Evolutionary conservation across 2,888 invertebrate species (phyloP).

Genomic region (Deilephila elpenor): DNA sequence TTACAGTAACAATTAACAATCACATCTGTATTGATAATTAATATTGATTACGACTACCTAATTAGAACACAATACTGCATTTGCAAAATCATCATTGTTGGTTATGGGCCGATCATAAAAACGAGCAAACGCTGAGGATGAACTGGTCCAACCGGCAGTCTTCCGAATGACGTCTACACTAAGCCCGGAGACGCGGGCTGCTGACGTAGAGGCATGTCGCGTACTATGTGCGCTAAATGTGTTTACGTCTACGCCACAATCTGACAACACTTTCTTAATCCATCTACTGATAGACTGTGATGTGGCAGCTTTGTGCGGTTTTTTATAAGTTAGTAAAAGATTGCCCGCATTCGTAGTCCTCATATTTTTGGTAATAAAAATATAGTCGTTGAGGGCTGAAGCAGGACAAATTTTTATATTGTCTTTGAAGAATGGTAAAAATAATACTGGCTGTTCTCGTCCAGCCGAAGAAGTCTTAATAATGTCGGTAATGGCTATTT

Average conservation of each 20-base stretch:
- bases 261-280: slow-evolving; percentile 31
- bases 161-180: slow-evolving; percentile 16
- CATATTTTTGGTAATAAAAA: not conserved
- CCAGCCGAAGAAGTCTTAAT: not conserved
- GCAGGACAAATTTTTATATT: not conserved
- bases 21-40: not conserved
- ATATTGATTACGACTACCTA: too few species aligned
- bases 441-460: not conserved
- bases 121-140: slow-evolving; percentile 1
- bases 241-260: slow-evolving; percentile 21
- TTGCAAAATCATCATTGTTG: not conserved
- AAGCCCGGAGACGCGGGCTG: not conserved
- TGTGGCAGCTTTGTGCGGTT: slow-evolving; percentile 24
- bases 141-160: slow-evolving; percentile 27
- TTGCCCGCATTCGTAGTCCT: not conserved
- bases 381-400: slow-evolving; percentile 28
- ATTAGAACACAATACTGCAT: not conserved
- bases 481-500: not conserved
- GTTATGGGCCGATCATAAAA: not conserved
- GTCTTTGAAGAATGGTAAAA: not conserved
- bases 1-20: not conserved
- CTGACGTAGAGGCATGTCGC: not conserved
- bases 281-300: slow-evolving; percentile 30
- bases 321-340: slow-evolving; percentile 24
- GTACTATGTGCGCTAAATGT: not conserved